A percentile compares a stretch with the other conserved stretches of the same genome.
Conservation (phyloP, 2,797 vertebrate genomes). For the Poecilia gillii region DNA sequence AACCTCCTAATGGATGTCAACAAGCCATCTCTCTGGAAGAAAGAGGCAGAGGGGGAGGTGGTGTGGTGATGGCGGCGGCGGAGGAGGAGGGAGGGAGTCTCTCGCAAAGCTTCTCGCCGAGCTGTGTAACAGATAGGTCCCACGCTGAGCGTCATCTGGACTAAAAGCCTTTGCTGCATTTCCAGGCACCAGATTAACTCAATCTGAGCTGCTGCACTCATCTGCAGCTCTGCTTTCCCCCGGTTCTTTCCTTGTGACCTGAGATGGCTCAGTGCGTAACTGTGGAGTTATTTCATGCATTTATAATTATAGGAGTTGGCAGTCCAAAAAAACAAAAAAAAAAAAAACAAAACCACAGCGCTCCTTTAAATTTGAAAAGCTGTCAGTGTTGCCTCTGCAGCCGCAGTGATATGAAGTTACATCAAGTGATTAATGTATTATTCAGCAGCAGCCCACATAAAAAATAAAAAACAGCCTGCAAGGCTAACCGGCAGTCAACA, state of each 20-base stretch:
- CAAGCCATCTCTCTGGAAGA: constrained; percentile 71
- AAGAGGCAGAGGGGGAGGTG: constrained; percentile 32
- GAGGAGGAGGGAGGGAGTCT: constrained; percentile 18
- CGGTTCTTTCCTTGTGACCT: constrained; percentile 39
- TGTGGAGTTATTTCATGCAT: constrained; percentile 61
- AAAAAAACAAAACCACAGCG: constrained; percentile 10
- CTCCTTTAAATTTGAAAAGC: constrained; percentile 60
- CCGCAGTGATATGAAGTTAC: constrained; percentile 39
- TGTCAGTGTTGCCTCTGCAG: constrained; percentile 45
- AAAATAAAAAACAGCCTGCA: constrained; percentile 8
- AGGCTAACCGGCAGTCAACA: constrained; percentile 46
- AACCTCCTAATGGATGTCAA: constrained; percentile 80
- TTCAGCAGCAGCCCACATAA: constrained; percentile 62
- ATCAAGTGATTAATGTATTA: constrained; percentile 69
- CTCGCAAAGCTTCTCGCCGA: constrained; percentile 34
- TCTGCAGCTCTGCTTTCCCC: constrained; percentile 33
- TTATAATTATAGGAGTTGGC: constrained; percentile 66
- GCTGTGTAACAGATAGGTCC: constrained; percentile 43
- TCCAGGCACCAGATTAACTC: constrained; percentile 57
- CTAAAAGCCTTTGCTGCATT: constrained; percentile 65
- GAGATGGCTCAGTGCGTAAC: constrained; percentile 41
- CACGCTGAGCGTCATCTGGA: constrained; percentile 55
- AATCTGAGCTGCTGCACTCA: constrained; percentile 46
- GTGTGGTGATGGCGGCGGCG: constrained; percentile 17
- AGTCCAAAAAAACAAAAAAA: constrained; percentile 10